Evolutionary conservation across 2,888 invertebrate genomes (phyloP).

Genomic region (Agonopterix arenella): DNA sequence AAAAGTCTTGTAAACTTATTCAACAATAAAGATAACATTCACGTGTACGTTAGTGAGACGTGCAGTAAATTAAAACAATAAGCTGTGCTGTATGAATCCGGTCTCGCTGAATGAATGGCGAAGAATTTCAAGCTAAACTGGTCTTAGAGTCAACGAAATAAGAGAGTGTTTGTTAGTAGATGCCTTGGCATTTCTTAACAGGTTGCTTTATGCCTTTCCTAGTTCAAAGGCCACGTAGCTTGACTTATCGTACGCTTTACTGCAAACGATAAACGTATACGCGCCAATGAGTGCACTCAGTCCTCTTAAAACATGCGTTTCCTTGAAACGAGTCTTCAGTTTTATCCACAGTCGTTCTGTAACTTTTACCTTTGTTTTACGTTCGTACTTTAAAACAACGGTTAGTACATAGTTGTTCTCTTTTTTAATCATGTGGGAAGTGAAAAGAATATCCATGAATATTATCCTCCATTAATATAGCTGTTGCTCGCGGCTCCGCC

Average conservation of each 20-base stretch:
- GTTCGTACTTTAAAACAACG: too few species aligned
- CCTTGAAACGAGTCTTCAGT: background rate
- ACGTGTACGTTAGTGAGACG: slow-evolving; percentile 36
- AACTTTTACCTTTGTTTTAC: background rate
- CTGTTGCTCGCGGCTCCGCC: too few species aligned
- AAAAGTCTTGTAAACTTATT: slow-evolving; percentile 34
- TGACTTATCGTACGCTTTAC: slow-evolving; percentile 58
- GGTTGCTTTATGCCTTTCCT: slow-evolving; percentile 46
- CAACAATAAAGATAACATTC: slow-evolving; percentile 44
- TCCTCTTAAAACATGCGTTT: background rate
- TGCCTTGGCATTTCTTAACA: slow-evolving; percentile 38
- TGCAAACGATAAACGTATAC: slow-evolving; percentile 53
- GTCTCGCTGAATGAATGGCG: slow-evolving; percentile 20
- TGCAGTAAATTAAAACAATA: slow-evolving; percentile 55
- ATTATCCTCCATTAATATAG: too few species aligned
- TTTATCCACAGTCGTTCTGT: background rate
- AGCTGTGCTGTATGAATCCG: slow-evolving; percentile 30
- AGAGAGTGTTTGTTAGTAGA: slow-evolving; percentile 28
- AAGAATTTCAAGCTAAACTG: slow-evolving; percentile 25
- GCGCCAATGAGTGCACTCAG: slow-evolving; percentile 22
- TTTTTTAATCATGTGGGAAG: too few species aligned
- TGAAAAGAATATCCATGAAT: too few species aligned
- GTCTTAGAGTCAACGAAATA: slow-evolving; percentile 30
- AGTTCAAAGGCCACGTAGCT: slow-evolving; percentile 50
- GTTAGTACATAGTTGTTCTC: too few species aligned